Percentiles rank a stretch among this genome's conserved stretches.
These are phyloP conservation scores for Spizaetus ornatus DNA, from an alignment of 2,113 vertebrate species.

Conservation along the genomic window DNA sequence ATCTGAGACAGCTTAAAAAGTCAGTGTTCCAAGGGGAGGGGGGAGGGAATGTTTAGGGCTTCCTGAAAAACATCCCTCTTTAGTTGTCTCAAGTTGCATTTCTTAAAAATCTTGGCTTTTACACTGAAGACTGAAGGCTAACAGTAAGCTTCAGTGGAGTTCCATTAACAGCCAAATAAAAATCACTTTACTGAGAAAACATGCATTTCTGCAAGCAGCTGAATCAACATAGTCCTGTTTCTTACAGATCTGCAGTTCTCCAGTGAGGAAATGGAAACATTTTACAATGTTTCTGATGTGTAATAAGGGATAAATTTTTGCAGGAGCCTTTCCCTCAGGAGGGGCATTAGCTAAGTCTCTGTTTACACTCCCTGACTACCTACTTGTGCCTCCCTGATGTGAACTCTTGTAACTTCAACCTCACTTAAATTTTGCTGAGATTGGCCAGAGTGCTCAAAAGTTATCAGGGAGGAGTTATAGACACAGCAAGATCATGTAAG, in stretches of 20 bases:
- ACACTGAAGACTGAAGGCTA: not conserved
- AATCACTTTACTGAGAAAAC: not conserved
- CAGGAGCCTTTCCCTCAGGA: not conserved
- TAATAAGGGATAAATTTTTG: not conserved
- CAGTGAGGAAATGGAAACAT: not conserved
- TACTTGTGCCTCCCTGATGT: not conserved
- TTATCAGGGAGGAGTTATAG: not conserved
- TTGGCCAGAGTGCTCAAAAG: not conserved
- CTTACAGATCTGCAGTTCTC: not conserved
- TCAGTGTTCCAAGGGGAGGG: not conserved
- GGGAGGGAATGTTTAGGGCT: not conserved
- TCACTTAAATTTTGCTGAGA: not conserved
- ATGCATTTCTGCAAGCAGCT: constrained; percentile 10
- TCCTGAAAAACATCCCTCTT: constrained; percentile 4
- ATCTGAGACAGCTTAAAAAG: not conserved
- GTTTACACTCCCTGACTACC: not conserved
- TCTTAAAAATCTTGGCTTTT: constrained; percentile 3
- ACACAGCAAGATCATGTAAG: not conserved
- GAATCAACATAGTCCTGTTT: not conserved
- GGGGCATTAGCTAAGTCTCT: not conserved
- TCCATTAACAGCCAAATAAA: not conserved
- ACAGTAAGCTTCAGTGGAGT: not conserved
- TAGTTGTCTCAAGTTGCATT: not conserved
- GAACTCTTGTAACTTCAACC: not conserved
- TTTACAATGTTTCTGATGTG: not conserved